Base-by-base conservation (phyloP, 2,888 invertebrate genomes). In the Sinotaia quadrata region DNA sequence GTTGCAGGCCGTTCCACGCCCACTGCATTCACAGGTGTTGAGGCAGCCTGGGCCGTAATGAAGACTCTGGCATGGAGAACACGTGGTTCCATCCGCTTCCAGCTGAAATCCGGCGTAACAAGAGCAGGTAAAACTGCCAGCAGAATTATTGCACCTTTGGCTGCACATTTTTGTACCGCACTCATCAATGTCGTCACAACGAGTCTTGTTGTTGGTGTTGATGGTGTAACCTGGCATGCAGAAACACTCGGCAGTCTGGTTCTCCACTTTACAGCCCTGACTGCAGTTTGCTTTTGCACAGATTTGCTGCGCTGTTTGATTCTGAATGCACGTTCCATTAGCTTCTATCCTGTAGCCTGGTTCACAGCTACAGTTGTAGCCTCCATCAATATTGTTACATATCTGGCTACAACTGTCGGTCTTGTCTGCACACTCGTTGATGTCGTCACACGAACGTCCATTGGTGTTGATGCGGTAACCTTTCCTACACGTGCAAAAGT, bases 131-230 rank as follows among this genome's bases (percentile, higher is more conserved):
- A 67, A 75, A 31, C 71, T 67, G 8, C 75, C 75, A 5, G 18
- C 56, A 3, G 47, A 73, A 58, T 78, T 73, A 1, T 7, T 27
- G 65, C 78, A 78, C 0, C n/a, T 41, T 29, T 76, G 75, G 33
- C 58, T 24, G 65, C 78, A 78, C 2, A 69, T 52, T 10, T 36
- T 41, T 18, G 62, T 33, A 8, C 34, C 7, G 66, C 78, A 78
- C 63, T 78, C 78, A 65, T 78, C 51, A 12, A 71, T 58, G 71
- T 78, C 77, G 4, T 37, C 24, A 36, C 71, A 71, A n/a, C n/a
- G n/a, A 2, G 52, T 34, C 15, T 33, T 34, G 24, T 54, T 36
- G 41, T 71, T 59, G 36, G 27, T 24, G 5, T 21, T 47, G 12
- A 69, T 67, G 4, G 21, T 2, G 56, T 31, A 72, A 5, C 72